Percentiles rank a stretch among this genome's conserved stretches.
These are phyloP conservation scores for Manis pentadactyla DNA, from an alignment of 2,797 vertebrate genomes.

Conservation along the genomic window DNA sequence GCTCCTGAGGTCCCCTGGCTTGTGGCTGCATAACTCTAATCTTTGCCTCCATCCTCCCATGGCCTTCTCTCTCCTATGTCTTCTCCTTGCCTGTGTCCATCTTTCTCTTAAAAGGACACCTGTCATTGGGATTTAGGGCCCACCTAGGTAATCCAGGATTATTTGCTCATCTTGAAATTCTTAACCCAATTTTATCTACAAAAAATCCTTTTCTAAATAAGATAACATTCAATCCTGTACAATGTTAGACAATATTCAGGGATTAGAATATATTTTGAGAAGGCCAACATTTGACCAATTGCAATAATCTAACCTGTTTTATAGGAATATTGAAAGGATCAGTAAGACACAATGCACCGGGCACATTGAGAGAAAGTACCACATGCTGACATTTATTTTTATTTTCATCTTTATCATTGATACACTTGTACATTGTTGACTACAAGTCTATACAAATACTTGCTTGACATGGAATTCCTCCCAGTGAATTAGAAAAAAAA, in stretches of 20 bases:
- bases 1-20: too few species aligned
- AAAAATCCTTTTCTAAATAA: neutral
- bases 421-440: neutral
- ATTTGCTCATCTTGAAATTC: too few species aligned
- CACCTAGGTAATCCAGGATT: too few species aligned
- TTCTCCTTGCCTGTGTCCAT: too few species aligned
- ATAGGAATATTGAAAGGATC: neutral
- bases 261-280: neutral
- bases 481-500: neutral
- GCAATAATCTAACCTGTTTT: neutral
- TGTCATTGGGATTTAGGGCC: too few species aligned
- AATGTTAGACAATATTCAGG: neutral
- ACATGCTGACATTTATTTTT: neutral
- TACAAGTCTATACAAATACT: neutral
- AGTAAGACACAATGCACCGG: neutral
- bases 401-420: neutral
- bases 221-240: neutral
- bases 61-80: too few species aligned
- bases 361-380: neutral
- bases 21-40: too few species aligned
- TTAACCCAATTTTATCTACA: neutral
- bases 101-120: too few species aligned
- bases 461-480: neutral
- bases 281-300: neutral
- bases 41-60: too few species aligned